phyloP scores from a whole-genome alignment of 1,140 invertebrate genomes.

The Plodia interpunctella region DNA sequence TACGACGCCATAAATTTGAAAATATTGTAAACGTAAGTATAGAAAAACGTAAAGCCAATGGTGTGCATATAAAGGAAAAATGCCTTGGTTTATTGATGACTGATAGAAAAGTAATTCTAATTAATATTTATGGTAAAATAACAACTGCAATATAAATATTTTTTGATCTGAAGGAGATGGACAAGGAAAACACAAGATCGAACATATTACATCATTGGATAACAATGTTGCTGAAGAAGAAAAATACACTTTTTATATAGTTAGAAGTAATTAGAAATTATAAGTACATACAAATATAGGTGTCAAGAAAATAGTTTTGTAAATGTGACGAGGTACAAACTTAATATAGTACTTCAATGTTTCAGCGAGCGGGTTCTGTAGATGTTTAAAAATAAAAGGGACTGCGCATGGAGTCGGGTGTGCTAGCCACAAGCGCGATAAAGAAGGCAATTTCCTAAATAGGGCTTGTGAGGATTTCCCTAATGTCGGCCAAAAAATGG shows the following conservation, averaged over 20 bases:
- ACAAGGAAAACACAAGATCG: too few species aligned
- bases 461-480: conserved; percentile 56
- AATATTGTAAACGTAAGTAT: conserved; percentile 35
- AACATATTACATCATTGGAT: too few species aligned
- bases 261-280: too few species aligned
- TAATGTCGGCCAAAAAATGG: conserved; percentile 59
- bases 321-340: neutral
- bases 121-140: too few species aligned
- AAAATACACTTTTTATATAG: too few species aligned
- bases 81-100: too few species aligned
- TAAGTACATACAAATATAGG: too few species aligned
- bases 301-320: too few species aligned
- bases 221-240: too few species aligned
- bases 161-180: too few species aligned
- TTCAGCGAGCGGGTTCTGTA: conserved; percentile 18
- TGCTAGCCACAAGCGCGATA: conserved; percentile 50
- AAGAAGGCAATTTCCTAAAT: conserved; percentile 65
- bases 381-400: conserved; percentile 30
- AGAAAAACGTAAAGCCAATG: conserved; percentile 36
- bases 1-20: conserved; percentile 39
- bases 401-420: conserved; percentile 26
- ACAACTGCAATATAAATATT: too few species aligned
- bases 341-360: neutral
- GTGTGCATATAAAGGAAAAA: conserved; percentile 31
- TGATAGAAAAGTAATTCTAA: too few species aligned